A percentile compares a stretch with the other conserved stretches of the same genome.
These are phyloP conservation scores for Lerista edwardsae DNA, from an alignment of 2,797 vertebrate species.

Conservation along the genomic window DNA sequence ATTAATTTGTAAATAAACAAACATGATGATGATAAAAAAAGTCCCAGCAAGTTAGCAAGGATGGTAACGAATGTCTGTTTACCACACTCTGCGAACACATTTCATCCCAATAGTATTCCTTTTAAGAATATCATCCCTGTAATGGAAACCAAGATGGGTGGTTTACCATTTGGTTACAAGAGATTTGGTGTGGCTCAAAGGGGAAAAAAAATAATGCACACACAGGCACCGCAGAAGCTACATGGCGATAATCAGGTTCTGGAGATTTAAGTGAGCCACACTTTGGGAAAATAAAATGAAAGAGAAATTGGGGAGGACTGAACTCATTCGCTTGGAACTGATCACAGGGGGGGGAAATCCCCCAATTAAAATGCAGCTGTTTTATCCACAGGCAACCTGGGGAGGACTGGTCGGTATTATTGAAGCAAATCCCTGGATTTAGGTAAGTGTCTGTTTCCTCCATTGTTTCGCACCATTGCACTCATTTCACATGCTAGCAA, in stretches of 20 bases:
- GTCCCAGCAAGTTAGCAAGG: not conserved
- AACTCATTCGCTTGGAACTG: not conserved
- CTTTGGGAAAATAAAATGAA: no score
- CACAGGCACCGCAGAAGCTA: not conserved
- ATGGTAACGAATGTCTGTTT: not conserved
- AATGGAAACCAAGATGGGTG: not conserved
- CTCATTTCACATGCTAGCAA: no score
- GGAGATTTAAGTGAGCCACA: no score
- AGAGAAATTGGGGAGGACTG: no score
- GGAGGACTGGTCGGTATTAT: not conserved
- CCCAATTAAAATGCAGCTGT: not conserved
- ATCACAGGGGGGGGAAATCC: not conserved
- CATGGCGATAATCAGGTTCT: not conserved
- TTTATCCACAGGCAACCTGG: not conserved
- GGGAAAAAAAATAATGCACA: not conserved
- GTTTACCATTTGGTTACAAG: not conserved
- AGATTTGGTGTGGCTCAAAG: not conserved
- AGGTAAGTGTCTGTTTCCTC: conserved; percentile 4
- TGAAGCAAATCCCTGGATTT: conserved; percentile 22
- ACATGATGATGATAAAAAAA: no score
- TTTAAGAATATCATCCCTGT: not conserved
- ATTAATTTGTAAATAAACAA: no score
- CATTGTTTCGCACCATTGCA: no score
- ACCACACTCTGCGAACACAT: not conserved
- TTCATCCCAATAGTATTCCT: not conserved